Base-by-base conservation (phyloP, 1,140 invertebrate genomes). In the Scaptomyza montana region DNA sequence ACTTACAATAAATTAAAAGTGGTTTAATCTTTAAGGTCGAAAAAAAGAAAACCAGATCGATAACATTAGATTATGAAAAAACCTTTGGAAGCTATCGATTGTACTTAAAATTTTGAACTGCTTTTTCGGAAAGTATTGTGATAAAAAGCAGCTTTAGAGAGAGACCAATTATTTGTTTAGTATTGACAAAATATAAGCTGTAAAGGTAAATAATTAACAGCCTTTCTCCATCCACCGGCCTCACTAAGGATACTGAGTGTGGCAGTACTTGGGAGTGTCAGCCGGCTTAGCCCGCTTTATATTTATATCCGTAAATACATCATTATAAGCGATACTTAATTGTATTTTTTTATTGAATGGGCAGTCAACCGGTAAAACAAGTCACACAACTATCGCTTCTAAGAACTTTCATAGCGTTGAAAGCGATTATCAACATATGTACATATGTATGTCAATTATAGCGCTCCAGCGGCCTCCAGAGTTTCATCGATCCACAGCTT, bases 401-500 rank as follows among this genome's bases (percentile, higher is more conserved):
- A 46, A 41, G 19, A 53, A 68, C 41, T 75, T 55, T 25, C 2
- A 2, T 25, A 25, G 21, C 21, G 9, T 59, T 70, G 65, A 76
- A 79, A 71, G 50, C 66, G 51, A 12, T 36, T 66, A 64, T 67
- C 64, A 62, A 39, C n/a, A 16, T 16, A n/a, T n/a, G n/a, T n/a
- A 16, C 16, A 16, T 16, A 16, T n/a, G 1, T 9, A 36, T n/a
- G 13, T 47, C 46, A 54, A 30, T 51, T 80, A 76, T 81, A 60
- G 46, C 54, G 21, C 56, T 36, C 53, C 54, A n/a, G 67, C 46
- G 28, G 74, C 66, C 16, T 57, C 63, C 47, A 89, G 54, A n/a
- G 77, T 84, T 47, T 90, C 78, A 6, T 86, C 87, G 30, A 91
- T 91, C 93, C 94, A 94, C 25, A 86, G 51, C n/a, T 72, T 73